Evolutionary conservation across 2,113 vertebrate genomes (phyloP).

Genomic region (Elephas maximus): DNA sequence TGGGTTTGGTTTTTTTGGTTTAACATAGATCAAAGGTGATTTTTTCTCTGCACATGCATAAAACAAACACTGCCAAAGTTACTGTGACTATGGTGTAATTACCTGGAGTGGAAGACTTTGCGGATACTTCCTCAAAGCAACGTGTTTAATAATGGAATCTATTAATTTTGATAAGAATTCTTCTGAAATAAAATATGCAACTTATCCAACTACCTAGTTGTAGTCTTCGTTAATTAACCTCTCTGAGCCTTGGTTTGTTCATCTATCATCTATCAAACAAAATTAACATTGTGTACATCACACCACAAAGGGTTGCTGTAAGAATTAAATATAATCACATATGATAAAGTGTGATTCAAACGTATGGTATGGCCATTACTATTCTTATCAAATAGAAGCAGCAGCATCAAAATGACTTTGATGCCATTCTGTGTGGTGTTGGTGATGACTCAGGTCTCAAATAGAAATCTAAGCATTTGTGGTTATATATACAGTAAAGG

Average conservation of each 20-base stretch:
- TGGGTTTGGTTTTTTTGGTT: no score
- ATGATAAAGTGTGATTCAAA: background rate
- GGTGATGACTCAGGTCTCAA: background rate
- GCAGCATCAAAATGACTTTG: background rate
- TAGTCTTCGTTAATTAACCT: background rate
- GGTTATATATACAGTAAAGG: background rate
- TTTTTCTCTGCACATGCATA: background rate
- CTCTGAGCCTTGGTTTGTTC: background rate
- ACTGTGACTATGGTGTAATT: background rate
- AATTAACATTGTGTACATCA: background rate
- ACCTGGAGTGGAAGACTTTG: background rate
- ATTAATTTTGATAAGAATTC: conserved; percentile 59
- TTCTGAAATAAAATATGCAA: background rate
- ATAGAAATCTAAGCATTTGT: background rate
- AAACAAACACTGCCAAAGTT: background rate
- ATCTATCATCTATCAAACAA: background rate
- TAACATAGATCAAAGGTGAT: background rate
- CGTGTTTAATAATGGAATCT: conserved; percentile 34
- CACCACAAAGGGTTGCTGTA: background rate
- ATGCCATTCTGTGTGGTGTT: background rate
- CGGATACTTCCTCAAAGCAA: conserved; percentile 21
- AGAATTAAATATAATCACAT: background rate
- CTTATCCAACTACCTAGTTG: background rate
- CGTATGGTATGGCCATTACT: background rate
- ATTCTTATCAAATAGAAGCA: background rate